phyloP scores from a whole-genome alignment of 2,113 vertebrate genomes.

The Lichenostomus cassidix region DNA sequence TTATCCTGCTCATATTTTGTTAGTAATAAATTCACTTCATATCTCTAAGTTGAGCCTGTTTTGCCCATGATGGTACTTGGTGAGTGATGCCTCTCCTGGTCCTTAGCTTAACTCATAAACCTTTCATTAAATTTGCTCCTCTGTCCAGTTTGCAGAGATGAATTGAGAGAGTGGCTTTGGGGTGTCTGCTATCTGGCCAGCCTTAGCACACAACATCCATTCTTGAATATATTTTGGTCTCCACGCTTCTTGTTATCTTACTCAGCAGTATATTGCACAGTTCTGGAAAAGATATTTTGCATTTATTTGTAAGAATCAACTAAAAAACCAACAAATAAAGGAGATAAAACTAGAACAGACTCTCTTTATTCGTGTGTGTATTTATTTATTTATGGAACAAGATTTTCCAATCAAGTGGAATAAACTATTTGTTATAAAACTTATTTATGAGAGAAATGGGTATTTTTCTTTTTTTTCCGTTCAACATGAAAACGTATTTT shows the following conservation, averaged over 20 bases:
- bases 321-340: background rate
- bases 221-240: background rate
- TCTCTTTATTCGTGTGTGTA: background rate
- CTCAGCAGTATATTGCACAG: background rate
- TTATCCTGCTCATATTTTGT: background rate
- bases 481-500: background rate
- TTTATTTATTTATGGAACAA: background rate
- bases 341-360: background rate
- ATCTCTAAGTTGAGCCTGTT: background rate
- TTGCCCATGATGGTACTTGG: background rate
- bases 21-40: background rate
- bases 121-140: accelerated
- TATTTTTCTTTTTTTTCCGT: background rate
- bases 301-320: background rate
- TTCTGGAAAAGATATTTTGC: background rate
- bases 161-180: background rate
- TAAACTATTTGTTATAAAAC: background rate
- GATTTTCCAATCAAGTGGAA: background rate
- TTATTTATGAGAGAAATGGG: accelerated
- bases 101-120: background rate
- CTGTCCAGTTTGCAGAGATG: accelerated
- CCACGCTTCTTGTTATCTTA: background rate
- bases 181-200: background rate
- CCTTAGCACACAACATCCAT: background rate
- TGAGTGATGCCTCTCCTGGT: background rate